Evolutionary conservation across 37 sponge, comb jelly and placozoan genomes (phyloP).

Genomic region (Lycopodina hypogea): DNA sequence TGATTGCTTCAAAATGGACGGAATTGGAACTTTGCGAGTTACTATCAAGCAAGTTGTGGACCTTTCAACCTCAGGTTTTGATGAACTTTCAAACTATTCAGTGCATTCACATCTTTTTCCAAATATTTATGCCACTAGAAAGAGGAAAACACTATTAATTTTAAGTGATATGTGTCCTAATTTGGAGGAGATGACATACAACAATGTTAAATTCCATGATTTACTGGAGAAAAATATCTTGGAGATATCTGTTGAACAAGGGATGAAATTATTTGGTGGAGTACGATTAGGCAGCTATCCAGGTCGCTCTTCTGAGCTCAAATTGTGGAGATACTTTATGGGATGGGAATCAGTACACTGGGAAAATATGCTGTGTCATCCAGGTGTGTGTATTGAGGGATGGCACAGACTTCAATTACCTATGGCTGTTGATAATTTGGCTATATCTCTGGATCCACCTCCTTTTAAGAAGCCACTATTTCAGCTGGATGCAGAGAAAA

Average conservation of each 20-base stretch:
- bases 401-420: constrained; percentile 55
- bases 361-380: constrained; percentile 42
- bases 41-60: constrained; percentile 40
- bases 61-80: constrained; percentile 3
- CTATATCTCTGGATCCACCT: background rate
- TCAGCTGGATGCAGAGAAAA: no score
- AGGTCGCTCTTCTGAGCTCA: constrained; percentile 8
- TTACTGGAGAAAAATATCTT: constrained; percentile 33
- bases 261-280: constrained; percentile 57
- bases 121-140: constrained; percentile 30
- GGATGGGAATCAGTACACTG: constrained; percentile 57
- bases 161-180: constrained; percentile 52
- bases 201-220: constrained; percentile 40
- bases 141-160: constrained; percentile 50
- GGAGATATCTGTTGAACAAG: constrained; percentile 42
- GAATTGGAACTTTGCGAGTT: constrained; percentile 26
- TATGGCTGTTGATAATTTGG: constrained; percentile 27
- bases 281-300: constrained; percentile 55
- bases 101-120: constrained; percentile 56
- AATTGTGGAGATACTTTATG: constrained; percentile 62
- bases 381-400: constrained; percentile 55
- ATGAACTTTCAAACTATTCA: background rate
- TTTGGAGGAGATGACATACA: constrained; percentile 53
- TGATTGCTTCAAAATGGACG: background rate
- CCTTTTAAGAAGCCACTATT: background rate